Evolutionary conservation across 2,888 invertebrate species (phyloP).

Genomic region (Acronicta leporina): DNA sequence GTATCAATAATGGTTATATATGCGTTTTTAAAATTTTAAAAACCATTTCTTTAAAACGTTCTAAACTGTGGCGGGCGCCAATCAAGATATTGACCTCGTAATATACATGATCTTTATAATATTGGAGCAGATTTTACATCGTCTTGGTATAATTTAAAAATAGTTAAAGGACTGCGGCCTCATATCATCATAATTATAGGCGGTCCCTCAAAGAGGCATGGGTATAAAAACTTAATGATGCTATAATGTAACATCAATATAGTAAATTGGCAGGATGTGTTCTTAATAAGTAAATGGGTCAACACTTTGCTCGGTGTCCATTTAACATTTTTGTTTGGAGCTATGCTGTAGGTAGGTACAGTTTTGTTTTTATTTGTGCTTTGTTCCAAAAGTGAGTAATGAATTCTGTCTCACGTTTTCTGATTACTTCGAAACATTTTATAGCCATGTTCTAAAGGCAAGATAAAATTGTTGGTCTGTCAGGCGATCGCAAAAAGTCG

Average conservation of each 20-base stretch:
- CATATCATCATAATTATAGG: constrained; percentile 83
- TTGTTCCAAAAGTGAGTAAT: constrained; percentile 64
- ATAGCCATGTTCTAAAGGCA: constrained; percentile 69
- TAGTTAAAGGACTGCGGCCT: constrained; percentile 81
- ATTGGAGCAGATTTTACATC: constrained; percentile 78
- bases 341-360: constrained; percentile 33
- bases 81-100: constrained; percentile 74
- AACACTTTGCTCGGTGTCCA: constrained; percentile 69
- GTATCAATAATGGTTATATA: constrained; percentile 52
- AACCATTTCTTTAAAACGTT: constrained; percentile 64
- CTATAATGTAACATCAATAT: constrained; percentile 85
- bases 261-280: constrained; percentile 86
- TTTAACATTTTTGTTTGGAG: constrained; percentile 54
- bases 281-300: constrained; percentile 81
- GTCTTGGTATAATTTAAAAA: constrained; percentile 81
- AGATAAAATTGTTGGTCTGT: constrained; percentile 75
- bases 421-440: constrained; percentile 67
- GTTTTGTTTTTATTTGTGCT: constrained; percentile 33
- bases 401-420: constrained; percentile 71
- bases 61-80: constrained; percentile 71
- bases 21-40: constrained; percentile 63
- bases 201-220: constrained; percentile 76
- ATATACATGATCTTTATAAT: constrained; percentile 72
- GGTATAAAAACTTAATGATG: constrained; percentile 85
- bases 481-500: constrained; percentile 72